A percentile compares a stretch with the other conserved stretches of the same genome.
These are phyloP conservation scores for Palythoa grandiflora DNA, from an alignment of 92 coral and sea anemone genomes.

Conservation along the genomic window DNA sequence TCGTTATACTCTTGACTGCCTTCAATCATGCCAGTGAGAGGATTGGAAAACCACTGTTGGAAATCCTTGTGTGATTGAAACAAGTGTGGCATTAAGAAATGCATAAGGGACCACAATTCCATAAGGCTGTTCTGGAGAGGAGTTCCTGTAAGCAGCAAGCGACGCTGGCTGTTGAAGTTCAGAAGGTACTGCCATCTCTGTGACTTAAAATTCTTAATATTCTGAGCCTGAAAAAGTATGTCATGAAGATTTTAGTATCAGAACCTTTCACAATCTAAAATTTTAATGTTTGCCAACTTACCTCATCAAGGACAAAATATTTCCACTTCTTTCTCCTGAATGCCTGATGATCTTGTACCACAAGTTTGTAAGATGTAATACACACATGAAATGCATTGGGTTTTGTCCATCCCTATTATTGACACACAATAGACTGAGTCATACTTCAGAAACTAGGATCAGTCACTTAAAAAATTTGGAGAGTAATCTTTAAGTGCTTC, in stretches of 20 bases:
- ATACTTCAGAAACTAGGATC: background rate
- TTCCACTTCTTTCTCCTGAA: conserved; percentile 99
- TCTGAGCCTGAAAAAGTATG: conserved; percentile 82
- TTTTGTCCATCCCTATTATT: conserved; percentile 95
- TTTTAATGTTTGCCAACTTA: conserved; percentile 12
- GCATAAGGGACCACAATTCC: conserved; percentile 99
- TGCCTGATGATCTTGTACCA: conserved; percentile 97
- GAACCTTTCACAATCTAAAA: background rate
- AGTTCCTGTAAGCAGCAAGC: conserved; percentile 95
- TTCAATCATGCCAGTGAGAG: conserved; percentile 99
- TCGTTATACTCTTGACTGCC: conserved; percentile 99
- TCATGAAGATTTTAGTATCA: background rate
- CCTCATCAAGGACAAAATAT: conserved; percentile 97
- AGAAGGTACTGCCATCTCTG: conserved; percentile 99
- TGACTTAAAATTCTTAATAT: conserved; percentile 99
- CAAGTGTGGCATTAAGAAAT: conserved; percentile 98
- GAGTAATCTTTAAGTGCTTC: background rate
- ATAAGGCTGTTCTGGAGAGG: conserved; percentile 98
- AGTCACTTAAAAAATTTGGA: background rate
- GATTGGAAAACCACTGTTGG: conserved; percentile 99
- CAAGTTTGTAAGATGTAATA: conserved; percentile 96
- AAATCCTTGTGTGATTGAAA: conserved; percentile 99
- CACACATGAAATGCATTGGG: conserved; percentile 99
- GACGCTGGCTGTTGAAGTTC: conserved; percentile 95
- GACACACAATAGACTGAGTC: background rate